Base-by-base conservation (phyloP, 1,140 invertebrate species). In the Littorina saxatilis region DNA sequence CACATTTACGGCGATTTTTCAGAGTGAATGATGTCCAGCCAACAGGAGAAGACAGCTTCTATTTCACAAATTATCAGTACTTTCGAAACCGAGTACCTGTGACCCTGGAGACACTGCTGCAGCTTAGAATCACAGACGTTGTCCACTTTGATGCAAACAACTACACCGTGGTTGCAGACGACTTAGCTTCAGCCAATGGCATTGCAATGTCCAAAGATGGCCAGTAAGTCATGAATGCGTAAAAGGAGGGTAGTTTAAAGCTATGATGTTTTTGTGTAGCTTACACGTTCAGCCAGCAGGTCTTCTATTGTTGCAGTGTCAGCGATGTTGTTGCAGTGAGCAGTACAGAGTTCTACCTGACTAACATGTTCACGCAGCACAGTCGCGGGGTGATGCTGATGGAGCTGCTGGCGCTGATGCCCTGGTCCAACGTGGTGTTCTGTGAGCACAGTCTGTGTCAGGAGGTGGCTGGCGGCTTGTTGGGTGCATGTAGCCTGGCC, bases 1-100 rank as follows among this genome's bases (percentile, higher is more conserved):
- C n/a, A n/a, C n/a, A n/a, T n/a, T n/a, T n/a, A n/a, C n/a, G n/a
- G n/a, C n/a, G n/a, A n/a, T n/a, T n/a, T 83, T 80, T 50, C 85
- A 88, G 87, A 52, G 47, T 87, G 23, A 88, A 90, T 80, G 87
- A 86, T 83, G 84, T 88, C 11, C 73, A 82, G 39, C 84, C 86
- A n/a, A 84, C 85, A 27, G 83, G 87, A 37, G 82, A 85, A 13
- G 82, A 88, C 72, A 87, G 81, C 43, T 90, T 90, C 74, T 90
- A 90, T 81, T 84, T 86, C 32, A 88, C 84, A 11, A 90, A 88
- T 82, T 84, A 75, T 76, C 74, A 61, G 39, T 61, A 84, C 35
- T 82, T 40, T 13, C 0, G 11, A 29, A 27, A n/a, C 1, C 1
- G 50, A 1, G 11, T 63, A 15, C 40, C 47, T 27, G 17, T 15